Conservation (phyloP, 23 tunicate genomes). For the Trididemnum nubilum region DNA sequence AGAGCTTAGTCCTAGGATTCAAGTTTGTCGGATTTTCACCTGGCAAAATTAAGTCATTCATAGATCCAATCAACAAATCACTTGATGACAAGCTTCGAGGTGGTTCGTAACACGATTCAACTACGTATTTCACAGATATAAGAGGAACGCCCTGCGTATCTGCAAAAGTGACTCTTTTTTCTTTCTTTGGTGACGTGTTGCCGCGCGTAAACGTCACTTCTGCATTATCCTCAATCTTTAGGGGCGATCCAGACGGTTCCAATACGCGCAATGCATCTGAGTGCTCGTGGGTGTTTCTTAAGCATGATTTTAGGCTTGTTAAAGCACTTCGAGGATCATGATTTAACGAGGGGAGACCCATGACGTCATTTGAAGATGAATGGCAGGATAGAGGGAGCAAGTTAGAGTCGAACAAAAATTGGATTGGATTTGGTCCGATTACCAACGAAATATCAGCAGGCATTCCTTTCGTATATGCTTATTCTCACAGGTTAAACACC, state of each 20-base stretch:
- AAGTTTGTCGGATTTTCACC: background rate
- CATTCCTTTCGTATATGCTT: too few relatives aligned
- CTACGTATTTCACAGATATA: constrained; percentile 54
- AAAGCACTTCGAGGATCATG: background rate
- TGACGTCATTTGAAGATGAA: background rate
- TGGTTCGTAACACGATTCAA: constrained; percentile 67
- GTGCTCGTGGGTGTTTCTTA: background rate
- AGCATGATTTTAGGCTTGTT: constrained; percentile 1
- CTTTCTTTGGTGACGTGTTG: background rate
- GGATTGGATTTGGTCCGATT: background rate
- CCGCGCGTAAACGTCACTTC: background rate
- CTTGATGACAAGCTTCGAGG: constrained; percentile 37
- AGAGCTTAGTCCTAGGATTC: background rate
- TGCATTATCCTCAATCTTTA: background rate
- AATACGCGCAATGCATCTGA: background rate
- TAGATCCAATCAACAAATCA: constrained; percentile 9
- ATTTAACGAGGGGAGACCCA: background rate
- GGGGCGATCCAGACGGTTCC: background rate
- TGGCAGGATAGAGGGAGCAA: background rate
- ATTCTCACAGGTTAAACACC: too few relatives aligned
- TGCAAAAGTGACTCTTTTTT: constrained; percentile 83
- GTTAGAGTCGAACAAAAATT: background rate
- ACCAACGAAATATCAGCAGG: background rate
- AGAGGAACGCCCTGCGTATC: constrained; percentile 70
- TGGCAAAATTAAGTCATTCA: constrained; percentile 29